A percentile compares a stretch with the other conserved stretches of the same genome.
Evolutionary conservation across 2,888 invertebrate species (phyloP).

Genomic region (Yponomeuta malinellus): DNA sequence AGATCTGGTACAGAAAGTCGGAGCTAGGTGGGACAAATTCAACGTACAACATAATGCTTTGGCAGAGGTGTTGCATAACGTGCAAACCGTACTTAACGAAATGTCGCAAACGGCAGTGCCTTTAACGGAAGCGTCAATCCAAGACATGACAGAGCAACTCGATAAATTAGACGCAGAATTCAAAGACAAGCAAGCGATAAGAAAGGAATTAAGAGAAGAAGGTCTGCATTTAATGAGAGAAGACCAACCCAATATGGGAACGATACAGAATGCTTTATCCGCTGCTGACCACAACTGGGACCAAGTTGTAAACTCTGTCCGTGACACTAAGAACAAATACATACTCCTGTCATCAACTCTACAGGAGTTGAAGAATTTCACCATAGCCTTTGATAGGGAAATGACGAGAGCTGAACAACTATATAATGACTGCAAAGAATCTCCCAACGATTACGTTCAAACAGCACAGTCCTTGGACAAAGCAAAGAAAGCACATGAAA

Average conservation of each 20-base stretch:
- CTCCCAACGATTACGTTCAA: slow-evolving; percentile 83
- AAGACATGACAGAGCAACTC: slow-evolving; percentile 67
- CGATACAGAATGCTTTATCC: slow-evolving; percentile 86
- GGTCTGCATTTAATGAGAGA: slow-evolving; percentile 87
- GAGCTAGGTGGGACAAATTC: slow-evolving; percentile 86
- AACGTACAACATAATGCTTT: slow-evolving; percentile 82
- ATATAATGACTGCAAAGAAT: slow-evolving; percentile 77
- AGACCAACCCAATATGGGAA: slow-evolving; percentile 86
- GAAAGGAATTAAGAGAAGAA: slow-evolving; percentile 85
- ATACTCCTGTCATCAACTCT: slow-evolving; percentile 82
- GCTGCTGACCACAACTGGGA: slow-evolving; percentile 89
- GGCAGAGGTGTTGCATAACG: slow-evolving; percentile 77
- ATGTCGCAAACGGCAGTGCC: slow-evolving; percentile 71
- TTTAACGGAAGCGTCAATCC: slow-evolving; percentile 62
- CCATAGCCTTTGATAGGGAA: slow-evolving; percentile 81
- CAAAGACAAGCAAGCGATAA: slow-evolving; percentile 77
- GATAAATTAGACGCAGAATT: slow-evolving; percentile 74
- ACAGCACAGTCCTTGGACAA: slow-evolving; percentile 83
- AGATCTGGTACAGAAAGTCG: slow-evolving; percentile 81
- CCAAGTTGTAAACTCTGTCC: slow-evolving; percentile 82
- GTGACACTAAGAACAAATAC: slow-evolving; percentile 84
- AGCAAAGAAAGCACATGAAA: slow-evolving; percentile 84
- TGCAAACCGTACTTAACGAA: slow-evolving; percentile 73
- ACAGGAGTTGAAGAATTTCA: slow-evolving; percentile 84
- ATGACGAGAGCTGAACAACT: slow-evolving; percentile 81